These are phyloP conservation scores for Drosophila kambysellisi DNA, from an alignment of 2,888 invertebrate genomes.

Conservation along the genomic window DNA sequence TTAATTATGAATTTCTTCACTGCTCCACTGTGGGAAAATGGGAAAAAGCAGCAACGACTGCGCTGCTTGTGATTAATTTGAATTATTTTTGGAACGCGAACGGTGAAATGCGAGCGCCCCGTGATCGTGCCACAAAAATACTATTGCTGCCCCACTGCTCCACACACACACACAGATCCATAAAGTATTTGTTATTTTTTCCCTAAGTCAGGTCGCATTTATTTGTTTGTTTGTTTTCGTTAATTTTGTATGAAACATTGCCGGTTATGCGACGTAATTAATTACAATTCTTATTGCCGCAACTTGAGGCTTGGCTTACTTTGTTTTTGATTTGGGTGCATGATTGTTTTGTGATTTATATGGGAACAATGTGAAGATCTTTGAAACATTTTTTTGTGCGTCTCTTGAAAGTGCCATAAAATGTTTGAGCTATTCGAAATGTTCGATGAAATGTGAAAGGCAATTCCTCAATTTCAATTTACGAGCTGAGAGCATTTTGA, in stretches of 20 bases:
- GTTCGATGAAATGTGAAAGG: constrained; percentile 69
- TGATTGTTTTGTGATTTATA: constrained; percentile 66
- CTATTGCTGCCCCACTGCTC: constrained; percentile 23
- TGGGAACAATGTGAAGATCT: constrained; percentile 59
- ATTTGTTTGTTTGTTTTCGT: constrained; percentile 69
- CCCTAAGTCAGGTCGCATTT: constrained; percentile 50
- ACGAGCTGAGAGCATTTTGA: constrained; percentile 59
- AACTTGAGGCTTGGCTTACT: constrained; percentile 61
- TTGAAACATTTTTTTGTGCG: constrained; percentile 9
- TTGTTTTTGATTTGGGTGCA: constrained; percentile 17
- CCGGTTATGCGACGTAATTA: constrained; percentile 62
- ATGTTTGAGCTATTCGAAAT: constrained; percentile 64
- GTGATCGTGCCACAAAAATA: constrained; percentile 41
- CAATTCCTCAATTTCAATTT: constrained; percentile 72
- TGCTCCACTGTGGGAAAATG: constrained; percentile 42
- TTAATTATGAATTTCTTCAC: constrained; percentile 48
- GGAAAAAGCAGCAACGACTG: constrained; percentile 30
- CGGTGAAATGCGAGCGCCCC: constrained; percentile 59
- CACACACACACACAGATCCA: constrained; percentile 8
- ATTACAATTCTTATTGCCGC: constrained; percentile 75
- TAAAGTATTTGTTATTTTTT: constrained; percentile 22
- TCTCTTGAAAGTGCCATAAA: constrained; percentile 67
- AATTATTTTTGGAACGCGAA: constrained; percentile 71
- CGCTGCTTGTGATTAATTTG: constrained; percentile 70
- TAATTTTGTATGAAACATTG: constrained; percentile 56